Base-by-base conservation (phyloP, 1,140 invertebrate species). In the Temnothorax curvispinosus region DNA sequence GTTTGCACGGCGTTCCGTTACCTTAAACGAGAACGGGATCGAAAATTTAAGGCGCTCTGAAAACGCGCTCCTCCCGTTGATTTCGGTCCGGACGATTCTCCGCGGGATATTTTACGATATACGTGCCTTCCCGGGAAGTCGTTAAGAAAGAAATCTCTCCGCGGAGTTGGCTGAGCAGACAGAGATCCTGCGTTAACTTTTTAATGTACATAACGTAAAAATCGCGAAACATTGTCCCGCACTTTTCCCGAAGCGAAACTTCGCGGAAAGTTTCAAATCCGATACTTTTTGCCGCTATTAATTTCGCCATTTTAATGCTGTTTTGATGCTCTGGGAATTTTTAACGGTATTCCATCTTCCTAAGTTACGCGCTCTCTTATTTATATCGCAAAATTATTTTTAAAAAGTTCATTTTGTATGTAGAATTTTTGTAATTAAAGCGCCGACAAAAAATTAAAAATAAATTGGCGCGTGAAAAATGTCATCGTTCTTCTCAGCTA, bases 121-220 rank as follows among this genome's bases (percentile, higher is more conserved):
- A 76, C 56, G 21, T 76, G 67, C 13, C 67, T 85, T 21, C 62
- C 18, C 47, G 9, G 67, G 62, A 81, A 77, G 41, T 90, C 64
- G 72, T 15, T 80, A 58, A 80, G 84, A 86, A 89, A 87, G 87
- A 84, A 87, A 84, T 89, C 88, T 89, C 88, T 77, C 88, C 58
- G 58, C 27, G 67, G 88, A 85, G 50, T 77, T 52, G 86, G 62
- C 69, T 52, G 64, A 80, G 32, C n/a, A 65, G 86, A 88, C 88
- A 90, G 89, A 87, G 86, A 90, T 88, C 50, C 15, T 41, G 32
- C 47, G 21, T 88, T 90, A 82, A 90, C 89, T 90, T 85, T 85
- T 90, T 80, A 65, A 90, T 78, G 76, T 50, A 18, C 54, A 44
- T 41, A 71, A 81, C 38, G 50, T 32, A 54, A 81, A 71, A 81